Percentiles rank a stretch among this genome's conserved stretches.
These are phyloP conservation scores for Limnephilus rhombicus DNA, from an alignment of 2,888 invertebrate genomes.

Conservation along the genomic window DNA sequence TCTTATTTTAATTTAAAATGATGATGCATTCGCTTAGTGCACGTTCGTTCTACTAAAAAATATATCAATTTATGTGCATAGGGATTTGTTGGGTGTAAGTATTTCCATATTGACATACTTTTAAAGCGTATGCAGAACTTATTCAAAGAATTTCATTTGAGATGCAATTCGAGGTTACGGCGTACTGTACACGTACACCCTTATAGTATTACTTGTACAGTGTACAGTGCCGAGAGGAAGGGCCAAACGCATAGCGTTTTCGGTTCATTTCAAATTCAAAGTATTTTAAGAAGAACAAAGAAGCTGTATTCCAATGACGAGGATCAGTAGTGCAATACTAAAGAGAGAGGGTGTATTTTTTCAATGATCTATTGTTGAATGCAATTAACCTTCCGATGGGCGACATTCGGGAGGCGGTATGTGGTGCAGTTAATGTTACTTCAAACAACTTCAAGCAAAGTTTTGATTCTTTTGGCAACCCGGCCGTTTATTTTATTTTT, in stretches of 20 bases:
- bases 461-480: too few relatives aligned
- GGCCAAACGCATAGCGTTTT: slow-evolving; percentile 58
- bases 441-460: too few relatives aligned
- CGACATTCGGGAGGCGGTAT: too few relatives aligned
- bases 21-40: background rate
- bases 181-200: slow-evolving; percentile 43
- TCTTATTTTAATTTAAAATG: background rate
- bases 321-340: slow-evolving; percentile 36
- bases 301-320: slow-evolving; percentile 53
- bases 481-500: too few relatives aligned
- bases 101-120: slow-evolving; percentile 52
- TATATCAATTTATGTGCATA: background rate
- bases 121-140: slow-evolving; percentile 56
- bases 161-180: slow-evolving; percentile 56
- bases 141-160: slow-evolving; percentile 63
- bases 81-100: background rate
- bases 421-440: too few relatives aligned
- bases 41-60: background rate
- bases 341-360: slow-evolving; percentile 14
- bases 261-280: slow-evolving; percentile 66
- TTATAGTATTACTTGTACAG: slow-evolving; percentile 58
- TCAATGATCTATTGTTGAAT: background rate
- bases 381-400: too few relatives aligned
- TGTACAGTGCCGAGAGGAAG: slow-evolving; percentile 48
- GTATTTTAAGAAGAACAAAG: slow-evolving; percentile 65